Conservation (phyloP, 2,888 invertebrate species). For the Trichogramma dendrolimi region DNA sequence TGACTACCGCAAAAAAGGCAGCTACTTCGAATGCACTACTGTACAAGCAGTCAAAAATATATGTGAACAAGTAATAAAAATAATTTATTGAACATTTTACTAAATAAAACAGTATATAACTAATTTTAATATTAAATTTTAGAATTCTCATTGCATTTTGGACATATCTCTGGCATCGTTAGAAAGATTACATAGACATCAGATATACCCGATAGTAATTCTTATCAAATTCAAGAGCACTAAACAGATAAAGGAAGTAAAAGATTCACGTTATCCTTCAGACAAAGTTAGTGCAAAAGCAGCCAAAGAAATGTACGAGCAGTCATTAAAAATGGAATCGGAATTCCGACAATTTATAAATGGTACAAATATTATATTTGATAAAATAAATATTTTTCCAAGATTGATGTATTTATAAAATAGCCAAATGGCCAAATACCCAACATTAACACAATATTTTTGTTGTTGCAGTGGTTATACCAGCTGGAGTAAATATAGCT, state of each 20-base stretch:
- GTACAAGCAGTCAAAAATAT: constrained; percentile 79
- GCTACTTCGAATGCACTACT: constrained; percentile 84
- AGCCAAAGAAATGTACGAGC: constrained; percentile 95
- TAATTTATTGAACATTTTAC: not conserved
- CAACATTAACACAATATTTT: not conserved
- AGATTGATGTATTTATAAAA: not conserved
- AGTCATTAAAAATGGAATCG: constrained; percentile 84
- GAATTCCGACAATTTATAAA: constrained; percentile 91
- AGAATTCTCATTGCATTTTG: constrained; percentile 90
- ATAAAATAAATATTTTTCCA: not conserved
- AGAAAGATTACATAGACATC: constrained; percentile 84
- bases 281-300: constrained; percentile 93
- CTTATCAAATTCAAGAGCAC: constrained; percentile 93
- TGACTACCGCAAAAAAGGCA: constrained; percentile 80
- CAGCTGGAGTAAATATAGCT: constrained; percentile 89
- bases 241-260: constrained; percentile 91
- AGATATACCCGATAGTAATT: constrained; percentile 93
- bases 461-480: constrained; percentile 48
- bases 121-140: constrained; percentile 34
- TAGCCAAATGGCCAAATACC: not conserved
- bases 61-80: constrained; percentile 68
- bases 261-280: constrained; percentile 80
- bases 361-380: constrained; percentile 56
- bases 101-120: not conserved
- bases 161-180: constrained; percentile 87